Percentiles rank a stretch among this genome's conserved stretches.
phyloP scores from a whole-genome alignment of 1,140 invertebrate genomes.

The Magallana angulata region DNA sequence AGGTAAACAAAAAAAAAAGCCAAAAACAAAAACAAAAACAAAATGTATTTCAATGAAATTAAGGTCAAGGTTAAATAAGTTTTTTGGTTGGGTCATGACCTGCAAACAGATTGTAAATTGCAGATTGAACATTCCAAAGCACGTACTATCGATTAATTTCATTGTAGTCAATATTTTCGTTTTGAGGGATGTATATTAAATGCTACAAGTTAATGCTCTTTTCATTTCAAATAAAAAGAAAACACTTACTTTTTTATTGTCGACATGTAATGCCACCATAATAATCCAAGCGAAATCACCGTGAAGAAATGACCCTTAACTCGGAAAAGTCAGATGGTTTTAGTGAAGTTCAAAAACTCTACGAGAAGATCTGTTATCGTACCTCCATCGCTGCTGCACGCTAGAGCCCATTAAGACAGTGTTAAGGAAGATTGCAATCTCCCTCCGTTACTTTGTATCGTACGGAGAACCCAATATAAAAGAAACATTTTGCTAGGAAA shows the following conservation, averaged over 20 bases:
- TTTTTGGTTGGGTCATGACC: too few species aligned
- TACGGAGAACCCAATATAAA: neutral
- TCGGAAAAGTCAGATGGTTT: neutral
- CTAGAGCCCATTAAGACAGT: neutral
- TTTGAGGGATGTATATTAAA: neutral
- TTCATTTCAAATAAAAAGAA: neutral
- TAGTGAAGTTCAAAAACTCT: neutral
- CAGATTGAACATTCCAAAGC: too few species aligned
- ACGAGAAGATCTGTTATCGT: neutral
- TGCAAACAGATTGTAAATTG: too few species aligned
- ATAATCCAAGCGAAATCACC: neutral
- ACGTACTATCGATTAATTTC: too few species aligned
- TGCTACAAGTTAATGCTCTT: neutral
- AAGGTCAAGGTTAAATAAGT: too few species aligned
- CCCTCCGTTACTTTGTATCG: neutral
- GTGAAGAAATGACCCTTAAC: neutral
- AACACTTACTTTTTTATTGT: neutral
- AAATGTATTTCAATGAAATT: too few species aligned
- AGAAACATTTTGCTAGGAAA: neutral
- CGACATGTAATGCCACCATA: constrained; percentile 2
- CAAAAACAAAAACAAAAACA: neutral
- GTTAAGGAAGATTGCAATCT: neutral
- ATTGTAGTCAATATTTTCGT: too few species aligned
- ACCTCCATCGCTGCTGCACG: neutral
- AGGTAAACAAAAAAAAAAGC: neutral